Evolutionary conservation across 2,797 vertebrate species (phyloP), one percentile per base, ranked within the genome.

Genomic region (Siniperca scherzeri): DNA sequence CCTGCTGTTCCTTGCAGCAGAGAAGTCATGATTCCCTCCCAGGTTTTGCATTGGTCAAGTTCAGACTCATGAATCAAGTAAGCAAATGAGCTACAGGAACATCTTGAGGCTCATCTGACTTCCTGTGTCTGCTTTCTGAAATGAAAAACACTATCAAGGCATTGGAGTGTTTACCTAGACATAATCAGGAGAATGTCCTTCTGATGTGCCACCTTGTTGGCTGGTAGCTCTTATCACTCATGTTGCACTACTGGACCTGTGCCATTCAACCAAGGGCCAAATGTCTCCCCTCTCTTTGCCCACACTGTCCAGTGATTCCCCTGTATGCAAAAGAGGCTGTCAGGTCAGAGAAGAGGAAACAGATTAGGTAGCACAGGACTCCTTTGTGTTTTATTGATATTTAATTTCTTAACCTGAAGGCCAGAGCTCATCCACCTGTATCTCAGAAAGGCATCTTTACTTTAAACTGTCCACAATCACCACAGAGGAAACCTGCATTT

Each of bases 201-300:
- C 19, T 62, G 50, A 72, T 56, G 50, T 46, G 38, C 67, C 21
- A 48, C 50, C 59, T 44, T 68, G 70, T 27, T 64, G 66, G 61
- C 65, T 60, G 55, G 53, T 12, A 42, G 69, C 64, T 70, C 73
- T 40, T 76, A 70, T 77, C 74, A 42, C 0, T 72, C 44, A 38
- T 16, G 36, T 11, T 78, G 70, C 64, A 65, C 25, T 57, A 67
- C 19, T 84, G 77, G 78, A 83, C 74, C 22, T 7, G 13, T 55
- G 78, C 74, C 78, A 74, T 5, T 46, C 27, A 64, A 30, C n/a
- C 50, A 40, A 38, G 40, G 75, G 68, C 69, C 81, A 78, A 62
- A 71, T 48, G 79, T 83, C 55, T 66, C 73, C 73, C 77, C 83
- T 75, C 59, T 56, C 68, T 61, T 53, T 42, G 8, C 33, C 75